phyloP scores from a whole-genome alignment of 2,797 vertebrate species.

The Typhlichthys eigenmanni region DNA sequence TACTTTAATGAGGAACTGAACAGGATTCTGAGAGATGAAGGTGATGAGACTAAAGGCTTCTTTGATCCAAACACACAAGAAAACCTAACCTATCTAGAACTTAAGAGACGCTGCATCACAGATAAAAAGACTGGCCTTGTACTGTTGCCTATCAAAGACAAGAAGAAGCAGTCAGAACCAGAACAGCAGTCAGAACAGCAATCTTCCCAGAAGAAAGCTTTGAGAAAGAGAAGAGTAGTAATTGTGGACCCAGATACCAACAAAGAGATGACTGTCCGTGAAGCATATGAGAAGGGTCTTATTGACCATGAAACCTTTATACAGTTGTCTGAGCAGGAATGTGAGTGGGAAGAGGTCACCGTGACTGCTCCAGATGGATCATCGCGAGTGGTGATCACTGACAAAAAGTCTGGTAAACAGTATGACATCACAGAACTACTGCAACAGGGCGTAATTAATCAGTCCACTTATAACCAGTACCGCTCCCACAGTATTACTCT shows the following conservation, averaged over 20 bases:
- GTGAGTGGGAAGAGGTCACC: slow-evolving; percentile 98
- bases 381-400: slow-evolving; percentile 81
- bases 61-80: slow-evolving; percentile 96
- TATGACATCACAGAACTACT: slow-evolving; percentile 90
- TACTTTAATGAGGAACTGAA: slow-evolving; percentile 90
- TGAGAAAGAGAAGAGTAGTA: slow-evolving; percentile 89
- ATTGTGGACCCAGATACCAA: slow-evolving; percentile 95
- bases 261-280: slow-evolving; percentile 92
- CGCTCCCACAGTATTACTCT: slow-evolving; percentile 82
- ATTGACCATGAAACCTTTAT: slow-evolving; percentile 90
- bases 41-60: slow-evolving; percentile 89
- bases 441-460: slow-evolving; percentile 79
- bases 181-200: slow-evolving; percentile 42
- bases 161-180: slow-evolving; percentile 72
- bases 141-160: slow-evolving; percentile 86
- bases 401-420: slow-evolving; percentile 86
- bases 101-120: slow-evolving; percentile 88
- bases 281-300: slow-evolving; percentile 89
- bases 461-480: slow-evolving; percentile 84
- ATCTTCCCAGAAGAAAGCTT: slow-evolving; percentile 83
- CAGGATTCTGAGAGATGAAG: slow-evolving; percentile 84
- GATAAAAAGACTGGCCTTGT: slow-evolving; percentile 87
- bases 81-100: slow-evolving; percentile 89
- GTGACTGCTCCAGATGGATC: slow-evolving; percentile 89
- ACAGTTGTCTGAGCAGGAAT: slow-evolving; percentile 90